Percentiles rank a stretch among this genome's conserved stretches.
Evolutionary conservation across 30 jellyfish, hydroid and myxozoan genomes (phyloP).

Genomic region (Turritopsis rubra): DNA sequence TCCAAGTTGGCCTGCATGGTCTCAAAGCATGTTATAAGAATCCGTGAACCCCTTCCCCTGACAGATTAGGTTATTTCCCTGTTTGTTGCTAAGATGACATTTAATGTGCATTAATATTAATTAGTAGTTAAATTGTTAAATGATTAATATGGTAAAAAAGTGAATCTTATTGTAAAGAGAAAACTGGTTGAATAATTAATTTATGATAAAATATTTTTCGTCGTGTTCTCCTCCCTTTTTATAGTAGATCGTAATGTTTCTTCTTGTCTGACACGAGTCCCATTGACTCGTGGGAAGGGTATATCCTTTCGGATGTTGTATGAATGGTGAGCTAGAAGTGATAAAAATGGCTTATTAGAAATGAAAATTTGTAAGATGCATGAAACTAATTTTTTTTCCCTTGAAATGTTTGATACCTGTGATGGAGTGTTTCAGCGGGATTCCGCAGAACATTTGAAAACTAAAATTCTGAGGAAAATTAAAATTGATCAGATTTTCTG

Average conservation of each 20-base stretch:
- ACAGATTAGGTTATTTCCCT: not conserved
- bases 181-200: not conserved
- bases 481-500: not conserved
- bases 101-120: not conserved
- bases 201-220: not conserved
- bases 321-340: not conserved
- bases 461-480: not conserved
- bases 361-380: not conserved
- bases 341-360: no score
- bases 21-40: not conserved
- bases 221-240: not conserved
- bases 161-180: not conserved
- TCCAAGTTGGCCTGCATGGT: no score
- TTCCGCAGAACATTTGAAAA: not conserved
- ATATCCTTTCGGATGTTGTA: not conserved
- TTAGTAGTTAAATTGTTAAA: not conserved
- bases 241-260: not conserved
- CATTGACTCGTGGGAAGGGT: not conserved
- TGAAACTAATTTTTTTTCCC: not conserved
- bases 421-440: not conserved
- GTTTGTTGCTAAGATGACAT: not conserved
- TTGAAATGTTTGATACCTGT: not conserved
- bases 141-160: not conserved
- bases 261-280: not conserved
- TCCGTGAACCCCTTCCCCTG: not conserved